Evolutionary conservation across 1,140 invertebrate genomes (phyloP).

Genomic region (Cylas formicarius): DNA sequence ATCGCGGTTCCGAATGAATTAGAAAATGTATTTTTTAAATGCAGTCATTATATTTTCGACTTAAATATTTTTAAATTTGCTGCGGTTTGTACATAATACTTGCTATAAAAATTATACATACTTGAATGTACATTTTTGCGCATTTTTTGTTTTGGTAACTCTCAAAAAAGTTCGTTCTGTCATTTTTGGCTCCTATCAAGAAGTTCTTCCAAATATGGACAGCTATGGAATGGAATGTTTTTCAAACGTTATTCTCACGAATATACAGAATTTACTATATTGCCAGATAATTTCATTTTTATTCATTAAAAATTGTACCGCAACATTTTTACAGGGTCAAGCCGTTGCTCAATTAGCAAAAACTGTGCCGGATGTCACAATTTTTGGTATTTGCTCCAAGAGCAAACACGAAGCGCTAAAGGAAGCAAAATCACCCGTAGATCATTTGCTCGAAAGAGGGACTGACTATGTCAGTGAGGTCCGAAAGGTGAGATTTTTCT

Average conservation of each 20-base stretch:
- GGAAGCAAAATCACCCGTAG: conserved; percentile 57
- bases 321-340: conserved; percentile 66
- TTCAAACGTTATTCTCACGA: not conserved
- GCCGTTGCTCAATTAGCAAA: conserved; percentile 74
- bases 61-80: too few relatives aligned
- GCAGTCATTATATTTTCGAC: too few relatives aligned
- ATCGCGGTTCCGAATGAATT: too few relatives aligned
- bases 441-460: conserved; percentile 68
- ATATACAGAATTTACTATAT: not conserved
- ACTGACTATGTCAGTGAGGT: conserved; percentile 77
- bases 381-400: conserved; percentile 80
- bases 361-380: conserved; percentile 72
- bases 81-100: too few relatives aligned
- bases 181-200: not conserved
- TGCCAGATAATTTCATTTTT: not conserved
- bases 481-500: conserved; percentile 48
- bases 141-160: not conserved
- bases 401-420: conserved; percentile 77
- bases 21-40: too few relatives aligned
- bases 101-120: too few relatives aligned
- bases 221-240: not conserved
- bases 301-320: too few relatives aligned
- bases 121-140: not conserved
- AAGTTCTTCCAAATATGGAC: not conserved
- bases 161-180: not conserved